Conservation (phyloP, 2,113 vertebrate species). For the Mungos mungo region DNA sequence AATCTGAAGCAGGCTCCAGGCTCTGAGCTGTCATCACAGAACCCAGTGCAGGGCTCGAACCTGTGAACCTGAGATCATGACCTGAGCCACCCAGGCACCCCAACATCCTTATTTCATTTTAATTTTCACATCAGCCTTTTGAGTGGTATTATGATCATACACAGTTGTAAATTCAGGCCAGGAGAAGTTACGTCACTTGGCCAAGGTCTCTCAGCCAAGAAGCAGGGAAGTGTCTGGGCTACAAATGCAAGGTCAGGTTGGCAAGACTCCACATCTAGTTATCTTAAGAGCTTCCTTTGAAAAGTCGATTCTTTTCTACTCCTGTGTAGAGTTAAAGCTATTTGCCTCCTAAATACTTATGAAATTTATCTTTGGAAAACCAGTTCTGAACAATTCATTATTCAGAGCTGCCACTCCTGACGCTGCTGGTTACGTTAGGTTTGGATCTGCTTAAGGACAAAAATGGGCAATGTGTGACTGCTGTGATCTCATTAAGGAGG, state of each 20-base stretch:
- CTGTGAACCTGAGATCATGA: no score
- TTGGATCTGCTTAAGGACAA: not conserved
- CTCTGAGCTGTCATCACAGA: no score
- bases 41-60: no score
- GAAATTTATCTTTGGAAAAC: not conserved
- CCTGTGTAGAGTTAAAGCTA: not conserved
- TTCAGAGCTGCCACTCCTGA: not conserved
- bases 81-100: no score
- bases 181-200: not conserved
- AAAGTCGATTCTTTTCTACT: not conserved
- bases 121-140: conserved; percentile 38
- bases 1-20: no score
- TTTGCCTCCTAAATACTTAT: not conserved
- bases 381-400: not conserved
- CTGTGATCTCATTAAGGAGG: not conserved
- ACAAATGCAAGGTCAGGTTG: not conserved
- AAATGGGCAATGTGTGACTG: no score
- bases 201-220: not conserved
- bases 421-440: not conserved
- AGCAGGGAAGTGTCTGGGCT: not conserved
- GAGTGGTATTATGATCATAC: not conserved
- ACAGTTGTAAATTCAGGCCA: not conserved
- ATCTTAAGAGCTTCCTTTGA: not conserved
- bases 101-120: not conserved
- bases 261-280: not conserved